Conservation (phyloP, 2,113 vertebrate species). For the Delphinus delphis region DNA sequence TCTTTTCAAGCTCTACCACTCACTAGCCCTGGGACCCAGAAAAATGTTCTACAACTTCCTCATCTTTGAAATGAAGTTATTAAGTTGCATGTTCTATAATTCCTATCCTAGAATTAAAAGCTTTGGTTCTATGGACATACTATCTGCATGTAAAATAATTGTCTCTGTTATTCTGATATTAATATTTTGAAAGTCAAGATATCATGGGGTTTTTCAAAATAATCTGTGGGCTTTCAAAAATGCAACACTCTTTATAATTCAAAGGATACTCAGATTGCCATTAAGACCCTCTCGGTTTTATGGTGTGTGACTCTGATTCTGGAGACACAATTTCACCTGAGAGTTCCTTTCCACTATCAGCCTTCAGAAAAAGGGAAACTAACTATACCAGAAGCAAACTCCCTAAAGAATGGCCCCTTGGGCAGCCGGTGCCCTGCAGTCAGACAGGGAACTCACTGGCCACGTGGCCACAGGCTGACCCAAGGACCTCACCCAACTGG, state of each 20-base stretch:
- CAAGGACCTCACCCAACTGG: not conserved
- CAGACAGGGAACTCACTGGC: not conserved
- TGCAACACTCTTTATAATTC: not conserved
- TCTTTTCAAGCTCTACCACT: not conserved
- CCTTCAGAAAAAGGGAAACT: not conserved
- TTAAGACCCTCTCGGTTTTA: not conserved
- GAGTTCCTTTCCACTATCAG: not conserved
- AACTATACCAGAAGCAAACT: not conserved
- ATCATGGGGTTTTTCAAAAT: not conserved
- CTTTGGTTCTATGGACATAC: not conserved
- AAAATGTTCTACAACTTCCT: not conserved
- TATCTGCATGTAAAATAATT: not conserved
- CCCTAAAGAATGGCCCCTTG: not conserved
- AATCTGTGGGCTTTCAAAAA: not conserved
- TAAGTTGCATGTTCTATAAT: not conserved
- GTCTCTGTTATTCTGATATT: not conserved
- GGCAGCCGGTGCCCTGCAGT: not conserved
- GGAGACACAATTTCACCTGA: not conserved
- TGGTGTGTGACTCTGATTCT: not conserved
- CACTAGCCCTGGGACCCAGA: not conserved
- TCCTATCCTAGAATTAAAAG: not conserved
- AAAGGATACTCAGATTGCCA: not conserved
- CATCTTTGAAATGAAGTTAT: not conserved
- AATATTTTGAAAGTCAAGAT: conserved; percentile 4
- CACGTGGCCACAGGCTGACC: not conserved